Evolutionary conservation across 92 coral and sea anemone genomes (phyloP).

Genomic region (Phenganax stokvisi): DNA sequence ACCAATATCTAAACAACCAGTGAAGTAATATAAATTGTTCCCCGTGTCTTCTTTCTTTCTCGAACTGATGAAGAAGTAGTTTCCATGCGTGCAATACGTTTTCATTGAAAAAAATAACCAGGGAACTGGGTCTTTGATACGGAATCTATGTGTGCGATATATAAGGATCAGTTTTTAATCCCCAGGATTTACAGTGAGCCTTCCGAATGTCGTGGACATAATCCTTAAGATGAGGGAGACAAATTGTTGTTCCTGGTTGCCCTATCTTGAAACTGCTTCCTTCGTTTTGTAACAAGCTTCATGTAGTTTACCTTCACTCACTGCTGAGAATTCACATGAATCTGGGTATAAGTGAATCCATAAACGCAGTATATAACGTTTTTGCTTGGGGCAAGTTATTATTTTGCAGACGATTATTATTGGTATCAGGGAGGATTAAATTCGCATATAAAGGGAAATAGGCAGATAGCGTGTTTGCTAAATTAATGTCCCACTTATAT

Average conservation of each 20-base stretch:
- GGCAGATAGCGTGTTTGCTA: conserved; percentile 36
- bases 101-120: neutral
- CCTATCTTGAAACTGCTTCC: neutral
- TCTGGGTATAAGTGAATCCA: too few relatives aligned
- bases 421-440: conserved; percentile 41
- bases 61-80: neutral
- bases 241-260: conserved; percentile 19
- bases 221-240: conserved; percentile 29
- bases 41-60: neutral
- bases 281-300: too few relatives aligned
- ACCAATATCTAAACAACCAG: neutral
- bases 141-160: conserved; percentile 34
- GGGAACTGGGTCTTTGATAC: neutral
- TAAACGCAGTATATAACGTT: too few relatives aligned
- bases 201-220: conserved; percentile 32
- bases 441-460: conserved; percentile 34
- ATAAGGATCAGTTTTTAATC: conserved; percentile 43
- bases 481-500: conserved; percentile 37
- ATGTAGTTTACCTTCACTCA: too few relatives aligned
- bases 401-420: conserved; percentile 40
- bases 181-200: conserved; percentile 34
- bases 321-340: too few relatives aligned
- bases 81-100: neutral
- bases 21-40: neutral
- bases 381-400: conserved; percentile 1